Evolutionary conservation across 2,797 vertebrate species (phyloP).

Genomic region (Myotis pilosus): DNA sequence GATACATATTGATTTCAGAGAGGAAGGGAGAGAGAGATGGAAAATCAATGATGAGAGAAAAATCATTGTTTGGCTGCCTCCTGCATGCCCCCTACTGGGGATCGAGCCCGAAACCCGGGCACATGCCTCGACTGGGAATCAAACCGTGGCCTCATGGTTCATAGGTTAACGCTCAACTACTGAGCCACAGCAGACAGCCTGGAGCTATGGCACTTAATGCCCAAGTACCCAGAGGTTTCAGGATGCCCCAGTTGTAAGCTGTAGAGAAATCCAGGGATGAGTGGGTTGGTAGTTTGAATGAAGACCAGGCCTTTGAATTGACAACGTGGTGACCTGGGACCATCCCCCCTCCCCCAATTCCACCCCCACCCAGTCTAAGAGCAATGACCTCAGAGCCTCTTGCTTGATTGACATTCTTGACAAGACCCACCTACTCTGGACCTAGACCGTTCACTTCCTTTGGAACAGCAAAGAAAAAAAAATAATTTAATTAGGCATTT

Average conservation of each 20-base stretch:
- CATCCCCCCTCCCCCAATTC: fast-evolving
- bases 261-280: not conserved
- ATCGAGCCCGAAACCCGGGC: too few relatives aligned
- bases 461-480: slow-evolving; percentile 55
- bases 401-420: not conserved
- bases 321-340: not conserved
- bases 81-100: too few relatives aligned
- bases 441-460: slow-evolving; percentile 53
- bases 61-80: too few relatives aligned
- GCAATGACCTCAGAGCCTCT: not conserved
- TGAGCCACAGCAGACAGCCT: too few relatives aligned
- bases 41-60: too few relatives aligned
- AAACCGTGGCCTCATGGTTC: too few relatives aligned
- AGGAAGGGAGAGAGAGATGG: too few relatives aligned
- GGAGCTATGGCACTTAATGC: not conserved
- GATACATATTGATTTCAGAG: too few relatives aligned
- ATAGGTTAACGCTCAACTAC: too few relatives aligned
- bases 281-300: not conserved
- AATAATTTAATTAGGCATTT: slow-evolving; percentile 61
- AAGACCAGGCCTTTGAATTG: not conserved
- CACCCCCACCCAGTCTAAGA: not conserved
- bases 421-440: slow-evolving; percentile 14
- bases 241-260: not conserved
- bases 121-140: too few relatives aligned
- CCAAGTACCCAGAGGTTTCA: not conserved